phyloP scores from a whole-genome alignment of 1,140 invertebrate genomes.

The Eriosoma lanigerum region DNA sequence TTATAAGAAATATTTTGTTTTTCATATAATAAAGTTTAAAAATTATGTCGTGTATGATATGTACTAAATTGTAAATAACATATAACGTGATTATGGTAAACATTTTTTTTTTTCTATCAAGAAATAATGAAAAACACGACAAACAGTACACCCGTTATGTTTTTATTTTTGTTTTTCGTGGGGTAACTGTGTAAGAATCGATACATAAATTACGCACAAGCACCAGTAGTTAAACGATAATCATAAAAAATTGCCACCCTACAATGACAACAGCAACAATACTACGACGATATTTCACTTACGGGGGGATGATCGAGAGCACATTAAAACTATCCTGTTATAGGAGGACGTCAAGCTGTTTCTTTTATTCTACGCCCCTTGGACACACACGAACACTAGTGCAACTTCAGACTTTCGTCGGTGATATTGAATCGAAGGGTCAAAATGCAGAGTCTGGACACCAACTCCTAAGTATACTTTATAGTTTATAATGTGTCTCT shows the following conservation, averaged over 20 bases:
- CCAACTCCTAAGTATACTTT: no score
- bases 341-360: conserved; percentile 38
- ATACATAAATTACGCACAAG: conserved; percentile 38
- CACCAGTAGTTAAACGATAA: conserved; percentile 41
- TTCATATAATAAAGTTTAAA: no score
- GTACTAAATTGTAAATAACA: no score
- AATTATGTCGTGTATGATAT: no score
- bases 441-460: background rate
- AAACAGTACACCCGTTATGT: background rate
- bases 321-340: conserved; percentile 39
- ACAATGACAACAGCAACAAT: conserved; percentile 38
- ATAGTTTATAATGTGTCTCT: no score
- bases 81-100: no score
- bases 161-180: conserved; percentile 20
- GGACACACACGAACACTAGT: background rate
- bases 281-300: conserved; percentile 38
- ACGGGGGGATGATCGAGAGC: conserved; percentile 32
- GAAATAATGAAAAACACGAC: background rate
- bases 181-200: background rate
- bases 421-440: background rate
- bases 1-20: no score
- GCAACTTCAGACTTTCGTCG: conserved; percentile 3
- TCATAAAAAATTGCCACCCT: conserved; percentile 34
- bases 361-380: conserved; percentile 37
- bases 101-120: no score